Percentiles rank a stretch among this genome's conserved stretches.
phyloP scores from a whole-genome alignment of 2,113 vertebrate genomes.

The Nanorana parkeri region DNA sequence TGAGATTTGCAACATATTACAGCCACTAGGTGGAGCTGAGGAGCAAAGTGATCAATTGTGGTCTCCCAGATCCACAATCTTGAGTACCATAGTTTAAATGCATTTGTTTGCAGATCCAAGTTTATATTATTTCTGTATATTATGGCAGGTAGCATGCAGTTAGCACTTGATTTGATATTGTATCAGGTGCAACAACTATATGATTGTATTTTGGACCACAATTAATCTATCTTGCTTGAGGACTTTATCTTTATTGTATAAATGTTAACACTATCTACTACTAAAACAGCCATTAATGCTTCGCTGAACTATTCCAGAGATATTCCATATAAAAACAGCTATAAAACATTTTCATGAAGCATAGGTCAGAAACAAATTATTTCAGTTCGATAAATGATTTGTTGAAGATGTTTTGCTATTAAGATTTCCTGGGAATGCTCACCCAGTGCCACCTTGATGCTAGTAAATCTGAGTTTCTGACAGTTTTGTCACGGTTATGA shows the following conservation, averaged over 20 bases:
- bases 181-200: neutral
- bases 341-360: conserved; percentile 15
- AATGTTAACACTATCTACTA: neutral
- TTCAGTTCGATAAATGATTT: conserved; percentile 67
- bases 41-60: too few species aligned
- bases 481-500: conserved; percentile 67
- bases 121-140: too few species aligned
- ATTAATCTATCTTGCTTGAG: neutral
- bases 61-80: too few species aligned
- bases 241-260: neutral
- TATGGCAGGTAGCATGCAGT: too few species aligned
- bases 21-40: too few species aligned
- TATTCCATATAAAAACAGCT: neutral
- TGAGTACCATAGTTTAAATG: too few species aligned
- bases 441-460: conserved; percentile 62
- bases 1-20: too few species aligned
- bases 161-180: too few species aligned
- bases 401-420: conserved; percentile 58
- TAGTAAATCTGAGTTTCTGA: conserved; percentile 63
- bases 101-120: too few species aligned
- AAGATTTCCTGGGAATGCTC: conserved; percentile 66
- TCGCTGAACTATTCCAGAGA: neutral
- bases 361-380: conserved; percentile 61
- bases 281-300: neutral
- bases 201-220: neutral